Conservation (phyloP, 2,797 vertebrate species). For the Setipinna tenuifilis region DNA sequence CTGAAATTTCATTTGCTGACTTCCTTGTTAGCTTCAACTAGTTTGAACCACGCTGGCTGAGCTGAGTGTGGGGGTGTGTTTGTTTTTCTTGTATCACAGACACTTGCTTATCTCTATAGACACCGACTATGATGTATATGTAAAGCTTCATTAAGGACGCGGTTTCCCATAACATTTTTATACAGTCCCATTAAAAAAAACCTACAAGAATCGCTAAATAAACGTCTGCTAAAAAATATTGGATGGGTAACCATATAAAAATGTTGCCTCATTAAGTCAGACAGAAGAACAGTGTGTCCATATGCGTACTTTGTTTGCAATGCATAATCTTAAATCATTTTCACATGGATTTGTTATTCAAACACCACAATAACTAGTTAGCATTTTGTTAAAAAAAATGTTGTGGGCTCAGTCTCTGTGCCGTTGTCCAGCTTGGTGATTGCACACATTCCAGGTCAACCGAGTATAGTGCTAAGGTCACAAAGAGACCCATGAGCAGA, state of each 20-base stretch:
- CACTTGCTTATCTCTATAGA: too few relatives aligned
- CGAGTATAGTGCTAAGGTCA: neutral
- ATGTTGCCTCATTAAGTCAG: neutral
- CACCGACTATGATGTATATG: constrained; percentile 42
- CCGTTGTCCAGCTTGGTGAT: neutral
- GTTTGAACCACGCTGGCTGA: neutral
- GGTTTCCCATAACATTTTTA: constrained; percentile 7
- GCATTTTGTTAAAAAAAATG: neutral
- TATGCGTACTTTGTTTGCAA: neutral
- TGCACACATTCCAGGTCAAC: neutral
- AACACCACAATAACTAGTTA: neutral
- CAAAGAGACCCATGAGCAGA: neutral
- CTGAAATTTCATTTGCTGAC: constrained; percentile 13
- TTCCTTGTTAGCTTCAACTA: neutral
- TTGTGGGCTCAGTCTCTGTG: neutral
- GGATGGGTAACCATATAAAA: constrained; percentile 1
- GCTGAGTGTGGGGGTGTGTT: constrained; percentile 39
- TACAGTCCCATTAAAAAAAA: neutral
- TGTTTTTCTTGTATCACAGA: constrained; percentile 54
- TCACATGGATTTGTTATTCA: neutral
- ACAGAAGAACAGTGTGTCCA: neutral
- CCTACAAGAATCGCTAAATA: neutral
- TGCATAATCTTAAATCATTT: neutral
- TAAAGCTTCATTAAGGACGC: constrained; percentile 43
- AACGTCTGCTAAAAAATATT: neutral